Percentiles rank a stretch among this genome's conserved stretches.
Evolutionary conservation across 2,888 invertebrate species (phyloP).

Genomic region (Harpalus rufipes): DNA sequence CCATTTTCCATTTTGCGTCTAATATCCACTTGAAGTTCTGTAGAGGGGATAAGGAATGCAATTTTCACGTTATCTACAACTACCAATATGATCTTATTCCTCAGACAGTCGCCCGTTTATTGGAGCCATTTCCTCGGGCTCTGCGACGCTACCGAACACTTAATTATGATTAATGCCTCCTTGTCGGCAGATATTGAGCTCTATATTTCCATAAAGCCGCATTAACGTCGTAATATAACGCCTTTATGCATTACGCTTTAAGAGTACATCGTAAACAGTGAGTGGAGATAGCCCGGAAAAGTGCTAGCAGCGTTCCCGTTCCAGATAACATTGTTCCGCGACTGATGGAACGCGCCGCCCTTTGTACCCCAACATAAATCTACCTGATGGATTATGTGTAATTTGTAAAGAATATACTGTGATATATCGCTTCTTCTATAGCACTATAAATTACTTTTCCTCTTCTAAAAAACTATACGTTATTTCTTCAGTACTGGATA

Average conservation of each 20-base stretch:
- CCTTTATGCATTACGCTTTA: slow-evolving; percentile 73
- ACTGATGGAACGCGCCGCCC: slow-evolving; percentile 7
- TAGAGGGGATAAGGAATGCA: slow-evolving; percentile 72
- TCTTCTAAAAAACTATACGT: neutral
- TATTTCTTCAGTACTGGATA: neutral
- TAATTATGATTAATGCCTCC: slow-evolving; percentile 76
- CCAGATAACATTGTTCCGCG: slow-evolving; percentile 64
- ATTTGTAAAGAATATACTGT: slow-evolving; percentile 41
- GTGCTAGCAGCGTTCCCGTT: slow-evolving; percentile 51
- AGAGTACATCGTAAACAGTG: slow-evolving; percentile 73
- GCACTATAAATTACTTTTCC: slow-evolving; percentile 9
- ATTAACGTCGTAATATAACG: slow-evolving; percentile 79
- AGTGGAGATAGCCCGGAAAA: slow-evolving; percentile 71
- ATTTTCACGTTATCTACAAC: slow-evolving; percentile 75
- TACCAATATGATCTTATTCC: slow-evolving; percentile 74
- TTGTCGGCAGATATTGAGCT: slow-evolving; percentile 79
- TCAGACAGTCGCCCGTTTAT: slow-evolving; percentile 75
- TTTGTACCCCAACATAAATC: slow-evolving; percentile 32
- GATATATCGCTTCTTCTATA: slow-evolving; percentile 16
- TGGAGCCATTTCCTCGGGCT: slow-evolving; percentile 74
- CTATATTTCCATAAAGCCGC: slow-evolving; percentile 81
- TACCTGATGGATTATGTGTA: slow-evolving; percentile 34
- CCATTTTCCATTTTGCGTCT: slow-evolving; percentile 57
- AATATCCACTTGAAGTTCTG: slow-evolving; percentile 56
- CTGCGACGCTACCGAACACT: slow-evolving; percentile 73